Conservation (phyloP, 2,888 invertebrate species). For the Polietes domitor region DNA sequence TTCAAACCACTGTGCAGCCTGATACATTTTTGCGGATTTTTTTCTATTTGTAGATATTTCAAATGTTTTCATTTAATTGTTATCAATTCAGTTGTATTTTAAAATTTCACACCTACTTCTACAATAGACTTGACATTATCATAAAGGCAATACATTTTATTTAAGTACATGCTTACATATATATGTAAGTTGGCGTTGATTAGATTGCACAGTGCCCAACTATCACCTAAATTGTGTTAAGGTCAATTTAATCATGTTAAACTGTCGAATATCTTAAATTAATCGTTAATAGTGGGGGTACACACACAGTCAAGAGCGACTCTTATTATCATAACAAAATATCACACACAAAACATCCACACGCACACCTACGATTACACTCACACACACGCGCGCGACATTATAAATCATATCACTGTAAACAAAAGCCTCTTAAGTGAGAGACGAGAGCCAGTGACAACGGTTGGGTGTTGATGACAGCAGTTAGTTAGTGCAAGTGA, state of each 20-base stretch:
- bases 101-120: neutral
- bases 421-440: neutral
- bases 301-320: slow-evolving; percentile 12
- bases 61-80: neutral
- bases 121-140: neutral
- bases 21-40: too few species aligned
- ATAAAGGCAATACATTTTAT: neutral
- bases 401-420: neutral
- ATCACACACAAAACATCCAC: neutral
- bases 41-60: too few species aligned
- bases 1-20: too few species aligned
- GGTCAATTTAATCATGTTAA: slow-evolving; percentile 51
- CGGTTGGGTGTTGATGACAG: neutral
- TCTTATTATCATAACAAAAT: slow-evolving; percentile 9
- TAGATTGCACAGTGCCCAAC: neutral
- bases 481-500: neutral
- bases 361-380: neutral
- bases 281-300: slow-evolving; percentile 55
- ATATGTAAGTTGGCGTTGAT: neutral
- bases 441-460: neutral
- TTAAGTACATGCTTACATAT: neutral
- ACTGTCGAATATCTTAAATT: slow-evolving; percentile 55
- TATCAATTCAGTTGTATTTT: neutral
- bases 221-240: slow-evolving; percentile 28
- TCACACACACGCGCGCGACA: neutral